These are phyloP conservation scores for Delia radicum DNA, from an alignment of 1,140 invertebrate genomes.

Conservation along the genomic window DNA sequence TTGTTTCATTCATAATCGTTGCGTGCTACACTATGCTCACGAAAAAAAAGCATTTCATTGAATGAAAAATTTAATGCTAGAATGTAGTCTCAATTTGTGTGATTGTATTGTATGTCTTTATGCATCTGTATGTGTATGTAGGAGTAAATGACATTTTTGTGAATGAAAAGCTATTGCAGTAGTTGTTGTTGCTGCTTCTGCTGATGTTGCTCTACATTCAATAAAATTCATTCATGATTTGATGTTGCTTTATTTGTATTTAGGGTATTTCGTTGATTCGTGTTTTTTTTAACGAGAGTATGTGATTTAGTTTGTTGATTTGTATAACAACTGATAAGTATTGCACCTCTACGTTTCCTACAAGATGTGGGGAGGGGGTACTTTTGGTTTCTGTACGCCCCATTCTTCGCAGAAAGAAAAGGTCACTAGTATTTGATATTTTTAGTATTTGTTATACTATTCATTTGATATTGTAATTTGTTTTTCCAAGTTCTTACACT, in stretches of 20 bases:
- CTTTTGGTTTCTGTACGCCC: background rate
- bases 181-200: background rate
- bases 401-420: background rate
- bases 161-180: background rate
- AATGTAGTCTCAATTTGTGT: background rate
- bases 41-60: background rate
- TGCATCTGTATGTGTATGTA: background rate
- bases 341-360: background rate
- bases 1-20: constrained; percentile 29
- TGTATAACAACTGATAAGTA: background rate
- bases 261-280: background rate
- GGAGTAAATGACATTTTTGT: background rate
- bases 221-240: background rate
- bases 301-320: background rate
- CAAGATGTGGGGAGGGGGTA: background rate
- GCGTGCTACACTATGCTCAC: background rate
- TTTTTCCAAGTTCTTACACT: too few species aligned
- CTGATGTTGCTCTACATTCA: background rate
- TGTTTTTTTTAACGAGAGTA: background rate
- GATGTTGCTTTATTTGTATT: background rate
- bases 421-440: background rate
- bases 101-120: background rate
- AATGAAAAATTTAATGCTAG: background rate
- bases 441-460: background rate
- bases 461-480: background rate